These are phyloP conservation scores for Chaetops frenatus DNA, from an alignment of 2,113 vertebrate genomes.

Conservation along the genomic window DNA sequence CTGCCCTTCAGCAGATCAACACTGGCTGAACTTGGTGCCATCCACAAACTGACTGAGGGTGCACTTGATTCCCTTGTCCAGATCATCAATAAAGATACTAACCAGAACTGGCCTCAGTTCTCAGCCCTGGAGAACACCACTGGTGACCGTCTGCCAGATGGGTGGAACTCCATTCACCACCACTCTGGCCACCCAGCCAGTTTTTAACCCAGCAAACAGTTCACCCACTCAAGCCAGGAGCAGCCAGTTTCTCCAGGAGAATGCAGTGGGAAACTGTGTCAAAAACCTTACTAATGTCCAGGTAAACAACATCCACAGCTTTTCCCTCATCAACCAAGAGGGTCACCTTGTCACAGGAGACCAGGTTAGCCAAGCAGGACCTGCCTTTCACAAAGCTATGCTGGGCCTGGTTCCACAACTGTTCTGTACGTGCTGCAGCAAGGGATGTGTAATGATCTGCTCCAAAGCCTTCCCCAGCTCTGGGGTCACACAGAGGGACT, in stretches of 20 bases:
- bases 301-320: neutral
- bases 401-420: neutral
- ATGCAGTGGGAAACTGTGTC: neutral
- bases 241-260: neutral
- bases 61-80: accelerated
- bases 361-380: neutral
- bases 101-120: neutral
- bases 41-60: neutral
- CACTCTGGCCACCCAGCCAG: neutral
- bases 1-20: neutral
- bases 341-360: neutral
- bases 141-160: neutral
- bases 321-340: neutral
- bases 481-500: neutral
- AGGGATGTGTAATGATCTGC: neutral
- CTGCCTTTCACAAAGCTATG: neutral
- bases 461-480: neutral
- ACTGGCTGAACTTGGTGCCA: neutral
- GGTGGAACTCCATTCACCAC: neutral
- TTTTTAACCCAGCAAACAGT: neutral
- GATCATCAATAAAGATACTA: neutral
- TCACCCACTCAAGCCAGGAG: neutral
- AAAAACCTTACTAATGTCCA: neutral
- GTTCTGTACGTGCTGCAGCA: accelerated
- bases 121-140: neutral